Conservation (phyloP, 2,797 vertebrate genomes). For the Rhabdophis nuchalis region DNA sequence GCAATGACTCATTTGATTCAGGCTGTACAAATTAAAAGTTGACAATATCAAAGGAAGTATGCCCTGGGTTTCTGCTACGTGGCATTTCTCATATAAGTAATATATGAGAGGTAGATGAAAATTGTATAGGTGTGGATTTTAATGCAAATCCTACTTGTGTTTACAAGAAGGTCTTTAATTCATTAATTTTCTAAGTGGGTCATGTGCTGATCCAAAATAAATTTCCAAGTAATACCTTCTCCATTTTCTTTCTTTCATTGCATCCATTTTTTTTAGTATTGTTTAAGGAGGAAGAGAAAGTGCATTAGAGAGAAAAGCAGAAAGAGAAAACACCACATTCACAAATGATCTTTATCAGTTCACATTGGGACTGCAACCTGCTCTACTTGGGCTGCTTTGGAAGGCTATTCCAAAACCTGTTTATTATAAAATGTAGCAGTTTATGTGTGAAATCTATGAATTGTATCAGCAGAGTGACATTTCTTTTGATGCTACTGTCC, state of each 20-base stretch:
- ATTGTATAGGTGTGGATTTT: constrained; percentile 35
- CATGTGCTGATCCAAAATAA: neutral
- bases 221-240: neutral
- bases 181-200: neutral
- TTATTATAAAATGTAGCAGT: neutral
- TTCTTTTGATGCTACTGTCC: neutral
- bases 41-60: neutral
- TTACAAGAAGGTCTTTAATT: neutral
- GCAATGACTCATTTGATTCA: neutral
- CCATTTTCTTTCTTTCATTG: neutral
- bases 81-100: constrained; percentile 36
- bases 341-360: neutral
- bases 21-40: neutral
- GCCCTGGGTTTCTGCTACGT: constrained; percentile 15
- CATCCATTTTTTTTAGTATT: neutral
- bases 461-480: neutral
- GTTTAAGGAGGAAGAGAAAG: neutral
- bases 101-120: constrained; percentile 9
- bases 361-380: neutral
- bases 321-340: neutral
- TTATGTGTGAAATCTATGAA: neutral
- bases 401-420: neutral
- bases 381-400: neutral
- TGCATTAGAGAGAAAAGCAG: neutral
- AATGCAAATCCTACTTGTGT: constrained; percentile 1